A percentile compares a stretch with the other conserved stretches of the same genome.
Evolutionary conservation across 2,113 vertebrate species (phyloP).

Genomic region (Odocoileus hemionus): DNA sequence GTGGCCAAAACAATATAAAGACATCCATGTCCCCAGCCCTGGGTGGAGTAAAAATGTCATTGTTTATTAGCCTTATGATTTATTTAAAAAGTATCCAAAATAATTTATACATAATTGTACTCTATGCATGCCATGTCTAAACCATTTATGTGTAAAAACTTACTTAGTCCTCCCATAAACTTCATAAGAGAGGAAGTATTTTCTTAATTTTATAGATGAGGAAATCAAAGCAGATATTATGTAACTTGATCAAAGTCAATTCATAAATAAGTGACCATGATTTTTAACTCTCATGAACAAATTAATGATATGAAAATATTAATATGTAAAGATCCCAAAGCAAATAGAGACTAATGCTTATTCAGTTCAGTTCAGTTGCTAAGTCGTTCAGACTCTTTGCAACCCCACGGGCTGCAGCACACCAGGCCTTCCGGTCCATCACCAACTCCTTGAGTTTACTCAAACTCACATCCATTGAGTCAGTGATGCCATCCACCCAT

Average conservation of each 20-base stretch:
- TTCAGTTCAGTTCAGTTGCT: neutral
- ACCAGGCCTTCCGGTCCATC: neutral
- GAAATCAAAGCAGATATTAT: neutral
- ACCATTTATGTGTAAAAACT: neutral
- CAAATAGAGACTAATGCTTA: neutral
- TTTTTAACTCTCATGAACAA: constrained; percentile 18
- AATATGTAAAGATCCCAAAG: neutral
- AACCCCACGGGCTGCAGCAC: neutral
- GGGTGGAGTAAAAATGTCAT: neutral
- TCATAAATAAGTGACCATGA: neutral
- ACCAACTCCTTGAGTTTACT: neutral
- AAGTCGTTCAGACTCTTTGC: neutral
- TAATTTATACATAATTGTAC: neutral
- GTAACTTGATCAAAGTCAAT: neutral
- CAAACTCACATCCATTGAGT: neutral
- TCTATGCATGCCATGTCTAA: neutral
- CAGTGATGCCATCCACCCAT: neutral
- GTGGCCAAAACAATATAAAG: neutral
- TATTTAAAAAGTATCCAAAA: neutral
- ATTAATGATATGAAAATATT: neutral
- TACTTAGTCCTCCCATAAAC: neutral
- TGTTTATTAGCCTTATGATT: neutral
- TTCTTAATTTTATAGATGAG: neutral
- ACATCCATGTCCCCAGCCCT: neutral
- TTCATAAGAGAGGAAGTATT: neutral